Evolutionary conservation across 2,797 vertebrate species (phyloP).

Genomic region (Ficedula albicollis): DNA sequence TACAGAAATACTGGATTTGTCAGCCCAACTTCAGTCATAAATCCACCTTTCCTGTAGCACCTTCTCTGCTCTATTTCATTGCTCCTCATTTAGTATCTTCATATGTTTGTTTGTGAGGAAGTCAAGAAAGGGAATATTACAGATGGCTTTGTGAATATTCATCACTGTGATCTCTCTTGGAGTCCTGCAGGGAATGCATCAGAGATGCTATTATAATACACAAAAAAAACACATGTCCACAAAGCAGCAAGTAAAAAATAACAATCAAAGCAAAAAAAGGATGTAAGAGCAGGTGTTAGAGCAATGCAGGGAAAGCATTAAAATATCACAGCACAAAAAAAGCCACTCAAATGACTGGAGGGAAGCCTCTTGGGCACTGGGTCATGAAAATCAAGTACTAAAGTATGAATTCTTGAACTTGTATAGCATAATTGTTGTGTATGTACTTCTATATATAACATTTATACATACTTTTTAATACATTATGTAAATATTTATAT

Average conservation of each 20-base stretch:
- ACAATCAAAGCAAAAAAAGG: background rate
- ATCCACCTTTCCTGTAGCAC: conserved; percentile 28
- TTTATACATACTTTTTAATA: background rate
- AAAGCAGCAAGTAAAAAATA: background rate
- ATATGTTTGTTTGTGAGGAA: conserved; percentile 96
- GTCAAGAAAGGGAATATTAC: conserved; percentile 92
- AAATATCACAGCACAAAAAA: background rate
- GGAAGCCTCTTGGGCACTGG: background rate
- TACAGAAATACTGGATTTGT: conserved; percentile 40
- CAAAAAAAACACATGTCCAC: background rate
- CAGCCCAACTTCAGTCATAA: conserved; percentile 25
- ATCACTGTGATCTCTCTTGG: conserved; percentile 92
- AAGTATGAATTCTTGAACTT: background rate
- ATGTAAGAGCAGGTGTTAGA: background rate
- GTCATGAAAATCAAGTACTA: background rate
- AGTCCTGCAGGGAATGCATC: conserved; percentile 78
- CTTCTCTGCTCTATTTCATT: conserved; percentile 64
- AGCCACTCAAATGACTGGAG: background rate
- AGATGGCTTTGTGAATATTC: conserved; percentile 94
- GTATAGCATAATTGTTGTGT: background rate
- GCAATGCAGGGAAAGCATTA: background rate
- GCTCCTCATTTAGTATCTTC: conserved; percentile 87
- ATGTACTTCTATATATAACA: background rate
- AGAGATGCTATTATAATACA: conserved; percentile 30
- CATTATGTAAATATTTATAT: background rate